A percentile compares a stretch with the other conserved stretches of the same genome.
These are phyloP conservation scores for Eunapius fragilis DNA, from an alignment of 37 sponge, comb jelly and placozoan species.

Conservation along the genomic window DNA sequence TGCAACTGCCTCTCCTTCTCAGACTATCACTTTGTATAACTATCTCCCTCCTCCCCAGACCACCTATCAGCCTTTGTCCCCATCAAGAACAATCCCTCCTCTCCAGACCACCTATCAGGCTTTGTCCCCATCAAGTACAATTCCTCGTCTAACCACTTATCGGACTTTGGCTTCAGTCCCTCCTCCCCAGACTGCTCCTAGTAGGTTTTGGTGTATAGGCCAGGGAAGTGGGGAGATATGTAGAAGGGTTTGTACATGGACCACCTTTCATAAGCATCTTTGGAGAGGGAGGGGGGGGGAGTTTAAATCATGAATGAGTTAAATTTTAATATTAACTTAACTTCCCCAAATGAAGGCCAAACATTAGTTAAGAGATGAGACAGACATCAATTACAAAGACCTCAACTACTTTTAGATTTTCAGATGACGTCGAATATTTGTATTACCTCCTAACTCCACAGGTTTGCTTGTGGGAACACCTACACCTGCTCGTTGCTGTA, in stretches of 20 bases:
- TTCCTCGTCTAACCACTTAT: background rate
- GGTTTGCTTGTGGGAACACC: background rate
- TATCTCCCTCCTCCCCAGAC: background rate
- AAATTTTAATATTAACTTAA: too few species aligned
- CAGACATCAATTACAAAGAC: too few species aligned
- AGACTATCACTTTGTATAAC: background rate
- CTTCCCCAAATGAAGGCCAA: too few species aligned
- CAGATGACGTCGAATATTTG: too few species aligned
- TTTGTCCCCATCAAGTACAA: background rate
- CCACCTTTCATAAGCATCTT: too few species aligned
- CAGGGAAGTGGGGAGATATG: too few species aligned
- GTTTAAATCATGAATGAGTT: too few species aligned
- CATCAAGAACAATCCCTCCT: background rate
- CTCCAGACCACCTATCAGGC: background rate
- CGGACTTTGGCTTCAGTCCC: background rate
- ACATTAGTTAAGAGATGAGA: too few species aligned
- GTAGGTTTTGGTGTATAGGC: background rate
- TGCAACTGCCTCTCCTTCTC: background rate
- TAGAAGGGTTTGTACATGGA: too few species aligned
- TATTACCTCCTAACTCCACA: background rate
- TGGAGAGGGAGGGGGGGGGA: too few species aligned
- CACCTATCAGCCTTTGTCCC: background rate
- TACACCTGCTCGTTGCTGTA: background rate
- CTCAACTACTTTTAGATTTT: too few species aligned
- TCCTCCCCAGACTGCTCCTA: background rate